phyloP scores from a whole-genome alignment of 2,888 invertebrate species.

The Silvanus unidentatus region DNA sequence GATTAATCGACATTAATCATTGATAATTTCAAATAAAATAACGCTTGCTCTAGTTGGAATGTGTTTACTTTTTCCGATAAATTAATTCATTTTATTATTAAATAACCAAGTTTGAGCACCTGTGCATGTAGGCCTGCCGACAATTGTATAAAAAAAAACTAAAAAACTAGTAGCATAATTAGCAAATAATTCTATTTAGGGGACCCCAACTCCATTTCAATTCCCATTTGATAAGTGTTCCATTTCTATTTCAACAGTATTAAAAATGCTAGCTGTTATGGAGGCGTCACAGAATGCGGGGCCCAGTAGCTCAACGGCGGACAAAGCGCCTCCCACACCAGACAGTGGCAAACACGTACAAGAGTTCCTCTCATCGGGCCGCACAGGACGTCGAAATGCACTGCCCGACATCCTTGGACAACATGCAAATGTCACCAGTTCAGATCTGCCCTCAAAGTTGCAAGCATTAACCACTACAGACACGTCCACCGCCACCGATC shows the following conservation, averaged over 20 bases:
- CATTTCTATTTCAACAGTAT: slow-evolving; percentile 25
- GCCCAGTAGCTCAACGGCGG: slow-evolving; percentile 24
- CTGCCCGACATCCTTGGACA: slow-evolving; percentile 74
- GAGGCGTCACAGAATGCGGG: slow-evolving; percentile 37
- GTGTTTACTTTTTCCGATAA: neutral
- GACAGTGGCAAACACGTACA: slow-evolving; percentile 25
- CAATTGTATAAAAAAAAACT: too few relatives aligned
- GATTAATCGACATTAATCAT: neutral
- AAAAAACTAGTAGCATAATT: too few relatives aligned
- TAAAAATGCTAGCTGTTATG: slow-evolving; percentile 47
- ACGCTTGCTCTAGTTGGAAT: neutral
- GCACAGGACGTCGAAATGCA: slow-evolving; percentile 84
- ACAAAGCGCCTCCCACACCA: slow-evolving; percentile 23
- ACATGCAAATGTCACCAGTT: slow-evolving; percentile 65
- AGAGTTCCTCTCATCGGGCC: slow-evolving; percentile 77
- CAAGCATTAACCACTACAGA: slow-evolving; percentile 64
- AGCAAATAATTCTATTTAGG: too few relatives aligned
- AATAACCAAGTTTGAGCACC: neutral
- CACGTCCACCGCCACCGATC: slow-evolving; percentile 17
- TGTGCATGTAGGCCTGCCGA: neutral
- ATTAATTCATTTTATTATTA: neutral
- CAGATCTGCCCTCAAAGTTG: slow-evolving; percentile 70
- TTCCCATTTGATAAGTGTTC: too few relatives aligned
- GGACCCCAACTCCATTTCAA: too few relatives aligned
- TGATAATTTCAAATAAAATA: too few relatives aligned